phyloP scores from a whole-genome alignment of 2,888 invertebrate genomes.

The Leptura quadrifasciata region DNA sequence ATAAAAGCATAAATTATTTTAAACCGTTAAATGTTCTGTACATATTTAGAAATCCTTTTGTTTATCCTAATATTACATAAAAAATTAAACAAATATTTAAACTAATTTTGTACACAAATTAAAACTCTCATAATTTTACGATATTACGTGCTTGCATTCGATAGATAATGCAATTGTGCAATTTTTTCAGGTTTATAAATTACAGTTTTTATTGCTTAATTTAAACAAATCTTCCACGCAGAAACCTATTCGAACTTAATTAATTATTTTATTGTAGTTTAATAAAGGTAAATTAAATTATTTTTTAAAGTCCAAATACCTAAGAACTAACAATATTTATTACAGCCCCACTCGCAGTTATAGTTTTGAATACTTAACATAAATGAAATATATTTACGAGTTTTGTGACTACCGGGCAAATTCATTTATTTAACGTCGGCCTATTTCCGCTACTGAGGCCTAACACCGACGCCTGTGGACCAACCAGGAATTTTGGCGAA shows the following conservation, averaged over 20 bases:
- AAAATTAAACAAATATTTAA: constrained; percentile 54
- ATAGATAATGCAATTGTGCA: constrained; percentile 18
- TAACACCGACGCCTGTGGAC: too few species aligned
- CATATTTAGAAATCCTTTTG: constrained; percentile 53
- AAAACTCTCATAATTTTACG: constrained; percentile 33
- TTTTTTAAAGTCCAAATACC: constrained; percentile 8
- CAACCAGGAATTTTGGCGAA: too few species aligned
- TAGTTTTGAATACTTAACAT: neutral
- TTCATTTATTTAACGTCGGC: too few species aligned
- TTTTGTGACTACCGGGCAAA: neutral
- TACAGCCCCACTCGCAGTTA: neutral
- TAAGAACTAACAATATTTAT: neutral
- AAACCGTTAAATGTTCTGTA: constrained; percentile 53
- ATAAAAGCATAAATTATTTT: constrained; percentile 54
- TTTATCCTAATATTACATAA: constrained; percentile 55
- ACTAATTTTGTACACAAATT: constrained; percentile 51
- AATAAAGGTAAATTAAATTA: constrained; percentile 14
- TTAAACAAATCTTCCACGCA: neutral
- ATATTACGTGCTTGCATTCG: constrained; percentile 12
- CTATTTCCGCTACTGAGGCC: too few species aligned
- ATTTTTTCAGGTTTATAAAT: neutral
- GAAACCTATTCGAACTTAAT: neutral
- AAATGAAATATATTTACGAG: neutral
- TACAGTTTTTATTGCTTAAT: too few species aligned
- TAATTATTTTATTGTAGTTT: neutral